These are phyloP conservation scores for Leiothrix lutea DNA, from an alignment of 2,113 vertebrate species.

Conservation along the genomic window DNA sequence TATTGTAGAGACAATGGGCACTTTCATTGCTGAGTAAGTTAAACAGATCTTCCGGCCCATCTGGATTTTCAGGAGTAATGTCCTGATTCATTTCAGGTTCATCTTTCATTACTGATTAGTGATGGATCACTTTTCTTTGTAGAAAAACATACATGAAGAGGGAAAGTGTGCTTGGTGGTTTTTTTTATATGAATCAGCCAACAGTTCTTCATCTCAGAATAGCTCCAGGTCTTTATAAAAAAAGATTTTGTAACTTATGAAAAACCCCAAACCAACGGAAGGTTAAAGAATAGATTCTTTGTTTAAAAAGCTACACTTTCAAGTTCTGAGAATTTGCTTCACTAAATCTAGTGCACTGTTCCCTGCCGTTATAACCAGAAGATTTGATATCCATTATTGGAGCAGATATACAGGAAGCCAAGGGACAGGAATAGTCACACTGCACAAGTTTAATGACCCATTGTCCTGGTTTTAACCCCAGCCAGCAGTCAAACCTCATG, in stretches of 20 bases:
- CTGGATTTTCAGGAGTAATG: neutral
- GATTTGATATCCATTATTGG: neutral
- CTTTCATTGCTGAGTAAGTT: neutral
- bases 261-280: neutral
- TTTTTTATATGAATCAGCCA: neutral
- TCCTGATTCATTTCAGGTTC: neutral
- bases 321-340: neutral
- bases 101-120: neutral
- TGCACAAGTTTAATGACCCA: neutral
- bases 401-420: neutral
- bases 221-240: neutral
- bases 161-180: neutral
- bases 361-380: neutral
- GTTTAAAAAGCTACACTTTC: neutral
- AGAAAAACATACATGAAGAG: neutral
- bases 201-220: neutral
- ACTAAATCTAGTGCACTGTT: neutral
- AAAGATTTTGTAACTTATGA: neutral
- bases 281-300: neutral
- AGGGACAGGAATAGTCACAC: neutral
- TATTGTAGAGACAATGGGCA: neutral
- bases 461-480: neutral
- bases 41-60: constrained; percentile 1
- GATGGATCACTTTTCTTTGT: neutral
- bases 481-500: neutral